Evolutionary conservation across 2,888 invertebrate species (phyloP).

Genomic region (Stomorhina lunata): DNA sequence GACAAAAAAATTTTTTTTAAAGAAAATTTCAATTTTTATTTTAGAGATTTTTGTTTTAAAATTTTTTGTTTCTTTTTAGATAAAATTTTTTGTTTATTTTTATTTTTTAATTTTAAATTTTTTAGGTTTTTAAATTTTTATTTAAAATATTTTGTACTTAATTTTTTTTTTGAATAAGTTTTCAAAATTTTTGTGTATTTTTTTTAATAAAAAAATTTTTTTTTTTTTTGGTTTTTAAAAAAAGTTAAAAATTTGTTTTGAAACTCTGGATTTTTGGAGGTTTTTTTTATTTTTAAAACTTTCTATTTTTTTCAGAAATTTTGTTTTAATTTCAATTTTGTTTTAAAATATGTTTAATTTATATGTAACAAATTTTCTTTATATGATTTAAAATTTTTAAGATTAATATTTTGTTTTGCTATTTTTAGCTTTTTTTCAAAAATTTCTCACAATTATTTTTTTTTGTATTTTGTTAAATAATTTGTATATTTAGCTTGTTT

Average conservation of each 20-base stretch:
- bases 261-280: neutral
- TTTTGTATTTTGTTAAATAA: neutral
- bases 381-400: no score
- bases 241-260: neutral
- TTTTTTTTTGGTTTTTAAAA: neutral
- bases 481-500: neutral
- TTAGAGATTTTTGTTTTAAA: neutral
- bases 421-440: no score
- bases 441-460: neutral
- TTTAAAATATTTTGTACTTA: neutral
- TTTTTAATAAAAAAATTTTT: no score
- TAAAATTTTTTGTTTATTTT: neutral
- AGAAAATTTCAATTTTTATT: neutral
- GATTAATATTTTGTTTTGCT: no score
- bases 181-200: neutral
- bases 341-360: neutral
- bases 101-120: neutral
- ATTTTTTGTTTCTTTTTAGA: neutral
- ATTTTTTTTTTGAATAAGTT: neutral
- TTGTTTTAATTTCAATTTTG: neutral
- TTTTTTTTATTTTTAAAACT: neutral
- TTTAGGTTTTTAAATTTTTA: neutral
- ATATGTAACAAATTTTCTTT: no score
- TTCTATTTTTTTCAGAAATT: constrained; percentile 3
- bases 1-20: neutral